These are phyloP conservation scores for Acrocephalus scirpaceus DNA, from an alignment of 2,797 vertebrate species.

Conservation along the genomic window DNA sequence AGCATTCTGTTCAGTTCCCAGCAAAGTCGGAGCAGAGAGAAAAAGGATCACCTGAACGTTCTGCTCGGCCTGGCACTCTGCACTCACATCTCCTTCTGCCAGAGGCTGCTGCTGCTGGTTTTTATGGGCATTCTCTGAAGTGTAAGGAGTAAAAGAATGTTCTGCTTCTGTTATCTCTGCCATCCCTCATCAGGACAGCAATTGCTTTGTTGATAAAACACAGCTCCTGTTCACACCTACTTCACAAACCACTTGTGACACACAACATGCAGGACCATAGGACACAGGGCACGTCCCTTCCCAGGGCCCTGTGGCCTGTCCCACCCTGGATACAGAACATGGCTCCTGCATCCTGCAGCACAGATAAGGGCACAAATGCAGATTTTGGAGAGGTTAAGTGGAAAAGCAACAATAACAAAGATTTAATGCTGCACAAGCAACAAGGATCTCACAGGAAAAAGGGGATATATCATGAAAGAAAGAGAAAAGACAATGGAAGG, in stretches of 20 bases:
- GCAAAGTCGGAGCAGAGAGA: neutral
- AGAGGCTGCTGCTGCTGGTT: neutral
- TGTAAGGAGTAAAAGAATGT: neutral
- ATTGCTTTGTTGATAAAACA: constrained; percentile 18
- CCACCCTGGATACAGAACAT: neutral
- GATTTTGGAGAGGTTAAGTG: neutral
- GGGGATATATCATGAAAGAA: neutral
- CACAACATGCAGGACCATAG: fast-evolving
- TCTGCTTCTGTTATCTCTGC: neutral
- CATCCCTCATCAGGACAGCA: neutral
- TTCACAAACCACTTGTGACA: neutral
- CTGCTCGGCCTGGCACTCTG: neutral
- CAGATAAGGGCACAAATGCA: neutral
- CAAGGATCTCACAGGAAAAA: neutral
- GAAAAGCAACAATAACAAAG: neutral
- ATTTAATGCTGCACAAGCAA: fast-evolving
- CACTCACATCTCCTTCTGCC: neutral
- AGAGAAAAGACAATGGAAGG: neutral
- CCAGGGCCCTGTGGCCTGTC: neutral
- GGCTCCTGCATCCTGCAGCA: neutral
- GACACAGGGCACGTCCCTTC: neutral
- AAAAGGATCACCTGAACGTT: neutral
- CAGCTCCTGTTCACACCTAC: constrained; percentile 23
- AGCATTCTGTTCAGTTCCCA: too few relatives aligned
- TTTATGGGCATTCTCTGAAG: neutral